These are phyloP conservation scores for Smittia sp. DNA, from an alignment of 2,888 invertebrate species.

Conservation along the genomic window DNA sequence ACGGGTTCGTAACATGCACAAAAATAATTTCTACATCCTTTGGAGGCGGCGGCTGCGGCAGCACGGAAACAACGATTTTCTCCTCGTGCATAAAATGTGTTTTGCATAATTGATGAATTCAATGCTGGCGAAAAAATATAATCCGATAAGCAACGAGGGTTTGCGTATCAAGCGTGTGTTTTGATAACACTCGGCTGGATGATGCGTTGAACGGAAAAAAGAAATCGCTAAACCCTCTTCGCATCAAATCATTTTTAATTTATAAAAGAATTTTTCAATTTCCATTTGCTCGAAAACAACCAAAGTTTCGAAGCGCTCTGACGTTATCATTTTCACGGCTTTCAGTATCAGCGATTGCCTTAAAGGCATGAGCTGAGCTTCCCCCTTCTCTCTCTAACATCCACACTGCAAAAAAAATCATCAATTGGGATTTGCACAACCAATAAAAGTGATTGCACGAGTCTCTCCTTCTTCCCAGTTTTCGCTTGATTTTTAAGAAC, in stretches of 20 bases:
- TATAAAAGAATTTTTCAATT: slow-evolving; percentile 33
- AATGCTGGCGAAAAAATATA: slow-evolving; percentile 10
- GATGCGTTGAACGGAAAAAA: slow-evolving; percentile 19
- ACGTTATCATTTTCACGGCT: slow-evolving; percentile 20
- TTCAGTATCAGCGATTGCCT: slow-evolving; percentile 37
- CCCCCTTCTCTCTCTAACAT: background rate
- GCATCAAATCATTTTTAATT: slow-evolving; percentile 23
- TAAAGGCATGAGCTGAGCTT: background rate
- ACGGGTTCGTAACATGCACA: slow-evolving; percentile 35
- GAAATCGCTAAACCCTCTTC: background rate
- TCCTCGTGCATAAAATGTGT: slow-evolving; percentile 31
- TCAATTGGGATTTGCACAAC: slow-evolving; percentile 21
- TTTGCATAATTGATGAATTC: slow-evolving; percentile 41
- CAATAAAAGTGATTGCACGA: slow-evolving; percentile 27
- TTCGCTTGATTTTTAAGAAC: background rate
- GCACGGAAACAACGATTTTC: slow-evolving; percentile 20
- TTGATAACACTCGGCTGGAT: slow-evolving; percentile 24
- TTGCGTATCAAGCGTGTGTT: slow-evolving; percentile 17
- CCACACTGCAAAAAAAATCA: background rate
- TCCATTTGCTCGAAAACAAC: background rate
- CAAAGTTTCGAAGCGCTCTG: background rate
- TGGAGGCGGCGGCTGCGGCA: background rate
- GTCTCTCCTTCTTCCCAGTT: background rate
- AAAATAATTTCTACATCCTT: slow-evolving; percentile 30
- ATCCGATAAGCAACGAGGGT: slow-evolving; percentile 25